Evolutionary conservation across 2,113 vertebrate genomes (phyloP).

Genomic region (Guaruba guarouba): DNA sequence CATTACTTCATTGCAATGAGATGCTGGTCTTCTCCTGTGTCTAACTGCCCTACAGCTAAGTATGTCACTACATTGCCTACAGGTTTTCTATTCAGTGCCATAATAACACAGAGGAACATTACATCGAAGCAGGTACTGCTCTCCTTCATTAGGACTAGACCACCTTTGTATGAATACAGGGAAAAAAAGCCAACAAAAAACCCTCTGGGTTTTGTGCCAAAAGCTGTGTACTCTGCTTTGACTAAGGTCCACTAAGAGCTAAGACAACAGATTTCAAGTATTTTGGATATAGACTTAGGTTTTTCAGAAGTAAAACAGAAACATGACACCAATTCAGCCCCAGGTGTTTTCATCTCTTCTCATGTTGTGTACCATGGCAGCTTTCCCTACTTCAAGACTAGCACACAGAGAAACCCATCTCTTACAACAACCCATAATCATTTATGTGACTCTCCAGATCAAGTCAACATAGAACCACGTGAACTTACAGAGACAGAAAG

Average conservation of each 20-base stretch:
- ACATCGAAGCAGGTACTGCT: background rate
- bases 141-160: background rate
- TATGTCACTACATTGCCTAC: background rate
- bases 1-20: background rate
- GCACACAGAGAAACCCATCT: background rate
- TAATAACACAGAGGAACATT: background rate
- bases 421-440: background rate
- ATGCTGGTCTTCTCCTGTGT: background rate
- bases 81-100: background rate
- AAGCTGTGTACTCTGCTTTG: background rate
- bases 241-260: background rate
- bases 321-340: background rate
- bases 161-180: background rate
- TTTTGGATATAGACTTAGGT: background rate
- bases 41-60: background rate
- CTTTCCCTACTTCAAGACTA: conserved; percentile 2
- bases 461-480: background rate
- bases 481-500: background rate
- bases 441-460: background rate
- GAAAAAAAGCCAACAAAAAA: background rate
- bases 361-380: background rate
- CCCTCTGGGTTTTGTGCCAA: background rate
- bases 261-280: background rate
- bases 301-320: background rate
- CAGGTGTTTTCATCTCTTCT: background rate